phyloP scores from a whole-genome alignment of 64 coral and sea anemone genomes.

The Porites australiensis region DNA sequence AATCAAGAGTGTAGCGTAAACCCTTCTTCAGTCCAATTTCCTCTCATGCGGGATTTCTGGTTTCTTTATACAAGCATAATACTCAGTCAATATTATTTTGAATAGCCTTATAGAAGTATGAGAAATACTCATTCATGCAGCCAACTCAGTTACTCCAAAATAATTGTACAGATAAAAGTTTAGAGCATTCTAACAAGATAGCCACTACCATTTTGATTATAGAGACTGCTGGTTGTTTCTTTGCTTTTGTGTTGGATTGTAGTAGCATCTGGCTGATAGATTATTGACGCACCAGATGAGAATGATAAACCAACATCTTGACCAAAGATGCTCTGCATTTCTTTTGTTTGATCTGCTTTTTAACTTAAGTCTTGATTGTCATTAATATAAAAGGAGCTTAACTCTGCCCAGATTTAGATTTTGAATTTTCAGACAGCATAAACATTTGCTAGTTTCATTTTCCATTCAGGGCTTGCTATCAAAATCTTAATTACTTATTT shows the following conservation, averaged over 20 bases:
- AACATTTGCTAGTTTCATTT: background rate
- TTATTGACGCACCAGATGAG: constrained; percentile 9
- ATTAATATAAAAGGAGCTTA: background rate
- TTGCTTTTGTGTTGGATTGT: background rate
- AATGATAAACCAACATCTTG: constrained; percentile 21
- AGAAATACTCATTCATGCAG: background rate
- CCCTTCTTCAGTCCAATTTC: background rate
- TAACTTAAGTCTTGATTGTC: background rate
- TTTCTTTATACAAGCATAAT: background rate
- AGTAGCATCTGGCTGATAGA: constrained; percentile 12
- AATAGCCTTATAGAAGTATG: too few relatives aligned
- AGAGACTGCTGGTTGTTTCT: background rate
- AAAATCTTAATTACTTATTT: constrained; percentile 5
- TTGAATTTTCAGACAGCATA: too few relatives aligned
- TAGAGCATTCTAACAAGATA: too few relatives aligned
- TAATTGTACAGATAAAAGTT: too few relatives aligned
- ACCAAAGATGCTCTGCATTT: background rate
- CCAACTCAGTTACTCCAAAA: background rate
- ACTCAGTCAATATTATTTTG: background rate
- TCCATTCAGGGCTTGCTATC: background rate
- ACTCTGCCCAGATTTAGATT: background rate
- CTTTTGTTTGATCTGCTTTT: constrained; percentile 32
- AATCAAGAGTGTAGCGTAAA: background rate
- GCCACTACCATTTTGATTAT: background rate
- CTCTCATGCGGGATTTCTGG: background rate